Conservation (phyloP, 2,888 invertebrate species). For the Cylloceria caligata region DNA sequence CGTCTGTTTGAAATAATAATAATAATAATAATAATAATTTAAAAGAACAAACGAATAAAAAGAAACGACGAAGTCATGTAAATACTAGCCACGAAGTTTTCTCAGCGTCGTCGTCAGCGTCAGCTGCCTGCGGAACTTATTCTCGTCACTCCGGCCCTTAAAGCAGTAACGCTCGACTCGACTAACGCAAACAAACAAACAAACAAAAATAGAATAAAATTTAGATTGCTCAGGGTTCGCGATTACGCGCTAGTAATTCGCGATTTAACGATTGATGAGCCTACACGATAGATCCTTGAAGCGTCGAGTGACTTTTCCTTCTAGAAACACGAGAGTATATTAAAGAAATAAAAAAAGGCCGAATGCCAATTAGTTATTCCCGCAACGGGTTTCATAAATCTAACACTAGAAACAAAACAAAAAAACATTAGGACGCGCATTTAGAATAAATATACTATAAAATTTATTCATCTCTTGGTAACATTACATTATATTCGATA, state of each 20-base stretch:
- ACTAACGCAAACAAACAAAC: slow-evolving; percentile 30
- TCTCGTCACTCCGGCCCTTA: neutral
- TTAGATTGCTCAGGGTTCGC: slow-evolving; percentile 77
- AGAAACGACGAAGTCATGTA: slow-evolving; percentile 47
- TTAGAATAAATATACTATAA: slow-evolving; percentile 75
- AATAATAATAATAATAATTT: no score
- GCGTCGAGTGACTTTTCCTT: slow-evolving; percentile 29
- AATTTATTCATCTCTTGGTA: slow-evolving; percentile 78
- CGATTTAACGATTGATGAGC: slow-evolving; percentile 26
- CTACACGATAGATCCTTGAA: neutral
- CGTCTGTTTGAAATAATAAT: slow-evolving; percentile 38
- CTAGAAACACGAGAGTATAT: slow-evolving; percentile 8
- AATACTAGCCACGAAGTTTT: slow-evolving; percentile 63
- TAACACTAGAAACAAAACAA: slow-evolving; percentile 33
- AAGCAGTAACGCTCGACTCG: neutral
- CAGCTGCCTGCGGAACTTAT: slow-evolving; percentile 10
- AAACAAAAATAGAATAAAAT: slow-evolving; percentile 40
- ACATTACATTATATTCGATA: slow-evolving; percentile 70
- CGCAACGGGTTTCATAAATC: slow-evolving; percentile 10
- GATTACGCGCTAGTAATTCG: slow-evolving; percentile 56
- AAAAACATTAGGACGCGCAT: slow-evolving; percentile 39
- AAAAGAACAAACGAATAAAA: slow-evolving; percentile 22
- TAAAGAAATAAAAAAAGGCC: neutral
- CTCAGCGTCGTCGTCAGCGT: slow-evolving; percentile 35
- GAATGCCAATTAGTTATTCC: neutral